Conservation (phyloP, 2,113 vertebrate species). For the Azemiops feae region DNA sequence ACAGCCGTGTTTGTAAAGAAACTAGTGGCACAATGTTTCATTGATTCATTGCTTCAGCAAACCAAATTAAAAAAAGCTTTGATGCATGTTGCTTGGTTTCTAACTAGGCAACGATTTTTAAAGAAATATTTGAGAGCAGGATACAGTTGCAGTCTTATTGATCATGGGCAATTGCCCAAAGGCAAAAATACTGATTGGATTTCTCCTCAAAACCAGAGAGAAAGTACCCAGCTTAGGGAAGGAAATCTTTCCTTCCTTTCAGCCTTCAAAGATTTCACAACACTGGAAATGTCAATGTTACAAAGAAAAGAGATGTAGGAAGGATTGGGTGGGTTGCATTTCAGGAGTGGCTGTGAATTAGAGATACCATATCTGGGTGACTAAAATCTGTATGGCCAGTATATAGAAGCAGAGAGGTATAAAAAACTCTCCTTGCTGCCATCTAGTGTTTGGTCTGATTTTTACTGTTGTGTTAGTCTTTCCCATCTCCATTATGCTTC, state of each 20-base stretch:
- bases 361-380: background rate
- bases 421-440: background rate
- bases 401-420: background rate
- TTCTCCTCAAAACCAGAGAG: background rate
- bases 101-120: background rate
- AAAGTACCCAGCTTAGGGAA: background rate
- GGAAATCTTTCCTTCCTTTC: background rate
- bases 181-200: background rate
- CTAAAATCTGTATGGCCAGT: background rate
- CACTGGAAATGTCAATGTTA: background rate
- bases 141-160: background rate
- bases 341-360: background rate
- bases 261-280: background rate
- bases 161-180: background rate
- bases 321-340: background rate
- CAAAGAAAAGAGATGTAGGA: background rate
- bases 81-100: background rate
- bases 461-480: background rate
- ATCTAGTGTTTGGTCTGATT: background rate
- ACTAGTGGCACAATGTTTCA: slow-evolving; percentile 8
- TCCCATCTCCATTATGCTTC: background rate
- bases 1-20: slow-evolving; percentile 33
- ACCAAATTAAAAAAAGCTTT: background rate
- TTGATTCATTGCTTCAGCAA: background rate
- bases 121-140: background rate